These are phyloP conservation scores for Asteroscopus sphinx DNA, from an alignment of 2,888 invertebrate species.

Conservation along the genomic window DNA sequence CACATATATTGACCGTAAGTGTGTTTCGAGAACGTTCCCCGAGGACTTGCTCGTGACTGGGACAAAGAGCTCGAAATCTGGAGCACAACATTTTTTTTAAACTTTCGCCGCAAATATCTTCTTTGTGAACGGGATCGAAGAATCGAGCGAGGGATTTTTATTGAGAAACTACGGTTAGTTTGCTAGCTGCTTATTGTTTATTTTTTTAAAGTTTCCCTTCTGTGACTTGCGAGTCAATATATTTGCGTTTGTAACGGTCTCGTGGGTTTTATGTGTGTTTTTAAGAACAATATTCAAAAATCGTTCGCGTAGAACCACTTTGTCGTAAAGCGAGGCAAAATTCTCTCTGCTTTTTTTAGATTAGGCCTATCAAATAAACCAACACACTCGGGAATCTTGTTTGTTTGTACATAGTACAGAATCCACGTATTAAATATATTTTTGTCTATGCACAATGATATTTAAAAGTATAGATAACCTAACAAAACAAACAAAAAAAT, in stretches of 20 bases:
- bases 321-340: constrained; percentile 1
- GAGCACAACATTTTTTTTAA: constrained; percentile 75
- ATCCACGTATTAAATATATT: neutral
- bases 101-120: constrained; percentile 66
- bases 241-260: constrained; percentile 30
- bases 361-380: neutral
- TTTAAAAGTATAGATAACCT: too few relatives aligned
- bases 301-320: neutral
- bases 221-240: constrained; percentile 30
- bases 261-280: constrained; percentile 1
- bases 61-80: constrained; percentile 77
- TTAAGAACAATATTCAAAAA: constrained; percentile 15
- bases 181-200: constrained; percentile 40
- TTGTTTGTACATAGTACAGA: neutral
- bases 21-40: constrained; percentile 64
- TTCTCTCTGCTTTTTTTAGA: constrained; percentile 16
- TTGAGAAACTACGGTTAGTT: constrained; percentile 52
- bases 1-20: constrained; percentile 60
- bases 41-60: constrained; percentile 75
- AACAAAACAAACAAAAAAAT: too few relatives aligned
- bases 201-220: constrained; percentile 32
- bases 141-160: constrained; percentile 46
- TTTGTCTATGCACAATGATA: too few relatives aligned
- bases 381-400: neutral
- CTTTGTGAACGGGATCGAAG: constrained; percentile 51